Conservation (phyloP, 2,113 vertebrate species). For the Phylloscopus trochiloides region DNA sequence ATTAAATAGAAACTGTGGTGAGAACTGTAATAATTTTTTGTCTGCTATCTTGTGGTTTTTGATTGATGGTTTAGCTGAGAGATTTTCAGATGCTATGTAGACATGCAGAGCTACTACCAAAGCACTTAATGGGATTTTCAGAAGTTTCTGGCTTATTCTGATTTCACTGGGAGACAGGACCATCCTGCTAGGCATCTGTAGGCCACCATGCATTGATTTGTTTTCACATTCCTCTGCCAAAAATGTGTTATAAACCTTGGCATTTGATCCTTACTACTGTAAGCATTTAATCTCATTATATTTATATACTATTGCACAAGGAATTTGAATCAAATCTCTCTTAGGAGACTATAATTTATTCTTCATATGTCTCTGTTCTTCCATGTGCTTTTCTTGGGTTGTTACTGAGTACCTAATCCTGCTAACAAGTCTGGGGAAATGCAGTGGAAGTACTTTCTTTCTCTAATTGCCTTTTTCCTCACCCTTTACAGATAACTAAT, state of each 20-base stretch:
- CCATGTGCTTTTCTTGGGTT: not conserved
- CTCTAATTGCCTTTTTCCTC: not conserved
- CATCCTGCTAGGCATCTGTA: not conserved
- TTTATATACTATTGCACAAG: not conserved
- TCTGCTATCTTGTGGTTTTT: not conserved
- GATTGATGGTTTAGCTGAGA: not conserved
- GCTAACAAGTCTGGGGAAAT: not conserved
- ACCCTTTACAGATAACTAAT: not conserved
- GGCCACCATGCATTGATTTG: not conserved
- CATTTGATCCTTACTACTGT: not conserved
- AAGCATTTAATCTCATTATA: constrained; percentile 19
- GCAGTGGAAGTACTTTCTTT: not conserved
- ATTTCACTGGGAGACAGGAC: not conserved
- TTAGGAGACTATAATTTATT: not conserved
- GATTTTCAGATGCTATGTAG: not conserved
- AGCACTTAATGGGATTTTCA: not conserved
- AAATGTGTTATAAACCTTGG: not conserved
- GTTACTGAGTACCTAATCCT: not conserved
- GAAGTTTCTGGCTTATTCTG: not conserved
- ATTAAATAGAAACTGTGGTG: not conserved
- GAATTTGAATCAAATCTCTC: not conserved
- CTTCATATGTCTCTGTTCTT: not conserved
- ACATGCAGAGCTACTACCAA: not conserved
- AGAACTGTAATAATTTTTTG: not conserved
- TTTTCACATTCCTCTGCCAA: not conserved